Evolutionary conservation across 2,888 invertebrate genomes (phyloP).

Genomic region (Drosophila emarginata): DNA sequence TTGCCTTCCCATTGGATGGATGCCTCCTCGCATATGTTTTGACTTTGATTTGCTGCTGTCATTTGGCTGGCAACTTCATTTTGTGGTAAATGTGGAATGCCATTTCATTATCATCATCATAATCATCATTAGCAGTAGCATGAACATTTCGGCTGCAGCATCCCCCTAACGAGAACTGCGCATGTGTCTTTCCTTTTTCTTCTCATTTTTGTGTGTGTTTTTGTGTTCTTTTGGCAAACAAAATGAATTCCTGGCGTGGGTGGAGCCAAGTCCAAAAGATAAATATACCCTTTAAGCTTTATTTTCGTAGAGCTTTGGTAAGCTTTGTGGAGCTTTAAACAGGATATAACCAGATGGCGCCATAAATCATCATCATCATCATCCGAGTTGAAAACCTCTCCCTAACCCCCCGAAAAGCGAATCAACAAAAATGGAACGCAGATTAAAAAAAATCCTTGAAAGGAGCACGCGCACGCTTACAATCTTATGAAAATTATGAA

Average conservation of each 20-base stretch:
- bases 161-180: conserved; percentile 39
- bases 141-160: neutral
- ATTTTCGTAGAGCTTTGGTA: conserved; percentile 43
- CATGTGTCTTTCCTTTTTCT: conserved; percentile 37
- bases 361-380: conserved; percentile 47
- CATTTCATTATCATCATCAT: neutral
- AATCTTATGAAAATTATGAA: conserved; percentile 78
- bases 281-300: conserved; percentile 55
- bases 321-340: conserved; percentile 37
- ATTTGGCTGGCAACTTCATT: conserved; percentile 65
- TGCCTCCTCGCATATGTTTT: neutral
- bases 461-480: conserved; percentile 71
- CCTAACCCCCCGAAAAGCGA: neutral
- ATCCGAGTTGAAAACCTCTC: conserved; percentile 4
- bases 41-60: conserved; percentile 44
- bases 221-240: conserved; percentile 39
- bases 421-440: neutral
- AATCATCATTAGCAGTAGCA: conserved; percentile 22
- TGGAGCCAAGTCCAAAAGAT: conserved; percentile 60
- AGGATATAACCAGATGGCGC: conserved; percentile 66
- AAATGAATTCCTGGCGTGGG: conserved; percentile 72
- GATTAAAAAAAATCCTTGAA: neutral
- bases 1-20: conserved; percentile 66
- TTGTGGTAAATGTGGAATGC: conserved; percentile 39
- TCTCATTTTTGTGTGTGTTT: neutral